Evolutionary conservation across 2,888 invertebrate species (phyloP), one percentile per base, ranked within the genome.

Genomic region (Phasia obesa): DNA sequence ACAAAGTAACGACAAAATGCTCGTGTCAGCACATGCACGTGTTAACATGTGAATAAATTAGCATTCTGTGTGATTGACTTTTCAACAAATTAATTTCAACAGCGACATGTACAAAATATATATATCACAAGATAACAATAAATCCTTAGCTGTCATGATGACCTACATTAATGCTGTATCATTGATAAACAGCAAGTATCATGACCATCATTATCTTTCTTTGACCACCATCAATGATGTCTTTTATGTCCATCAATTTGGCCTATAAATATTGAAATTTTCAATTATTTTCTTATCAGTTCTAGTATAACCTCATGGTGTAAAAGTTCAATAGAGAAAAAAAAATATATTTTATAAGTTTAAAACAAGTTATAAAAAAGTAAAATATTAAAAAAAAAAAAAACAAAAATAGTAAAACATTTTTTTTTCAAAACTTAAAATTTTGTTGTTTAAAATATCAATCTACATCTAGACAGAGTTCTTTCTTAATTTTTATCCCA

Each of bases 221-320:
- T 31, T 31, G 27, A 53, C 53, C 64, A 38, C 1, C 38, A 25
- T 35, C 19, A 27, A 21, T 17, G 31, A 25, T 59, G 31, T 31
- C 6, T 35, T 42, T 23, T 60, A 19, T 21, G n/a, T 19, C n/a
- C 59, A 60, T 19, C 17, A 49, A 53, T 44, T 70, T 80, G 60
- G 67, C 55, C 77, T 84, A 84, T 84, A 84, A 84, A 84, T 81
- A 84, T 77, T 77, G 73, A 77, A 77, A 53, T 47, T 67, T 74
- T 47, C 51, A n/a, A 49, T 69, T 35, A 53, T 44, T 74, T 53
- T 65, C 27, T n/a, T 55, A 84, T 84, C 84, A 84, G 84, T 84
- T 81, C 27, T 19, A 55, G 42, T 21, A 42, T 35, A 79, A 42
- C 71, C 35, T 65, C 49, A 62, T 44, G 15, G 60, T 38, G 75